Conservation (phyloP, 1,140 invertebrate genomes). For the Ips typographus region DNA sequence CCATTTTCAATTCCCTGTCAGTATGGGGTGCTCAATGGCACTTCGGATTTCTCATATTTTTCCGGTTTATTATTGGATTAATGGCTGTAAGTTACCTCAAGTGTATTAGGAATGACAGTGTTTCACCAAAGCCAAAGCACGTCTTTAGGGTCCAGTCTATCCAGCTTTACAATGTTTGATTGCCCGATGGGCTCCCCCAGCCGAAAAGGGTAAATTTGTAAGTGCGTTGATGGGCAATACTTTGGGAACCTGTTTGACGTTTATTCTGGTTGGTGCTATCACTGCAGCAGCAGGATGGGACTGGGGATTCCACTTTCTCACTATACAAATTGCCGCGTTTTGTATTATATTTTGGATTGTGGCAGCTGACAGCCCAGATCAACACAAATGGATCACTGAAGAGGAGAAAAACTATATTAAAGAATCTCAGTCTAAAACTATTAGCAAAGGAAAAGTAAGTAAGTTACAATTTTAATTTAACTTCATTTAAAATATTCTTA, state of each 20-base stretch:
- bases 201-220: constrained; percentile 75
- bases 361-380: constrained; percentile 69
- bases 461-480: not conserved
- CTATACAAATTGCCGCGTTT: constrained; percentile 60
- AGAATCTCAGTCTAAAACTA: constrained; percentile 56
- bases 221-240: constrained; percentile 74
- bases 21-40: constrained; percentile 64
- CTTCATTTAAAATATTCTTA: not conserved
- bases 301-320: constrained; percentile 73
- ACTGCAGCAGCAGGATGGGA: constrained; percentile 70
- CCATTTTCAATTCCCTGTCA: constrained; percentile 68
- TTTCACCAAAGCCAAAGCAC: not conserved
- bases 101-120: not conserved
- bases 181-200: constrained; percentile 73
- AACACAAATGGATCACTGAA: constrained; percentile 73
- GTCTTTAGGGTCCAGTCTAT: constrained; percentile 66
- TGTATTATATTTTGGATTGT: constrained; percentile 50
- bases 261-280: constrained; percentile 67
- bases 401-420: constrained; percentile 78
- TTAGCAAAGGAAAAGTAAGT: constrained; percentile 53
- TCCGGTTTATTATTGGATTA: constrained; percentile 67
- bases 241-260: constrained; percentile 77
- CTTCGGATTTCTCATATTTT: constrained; percentile 61
- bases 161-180: constrained; percentile 71
- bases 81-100: constrained; percentile 57